Conservation (phyloP, 2,797 vertebrate species). For the Macrochelys suwanniensis region DNA sequence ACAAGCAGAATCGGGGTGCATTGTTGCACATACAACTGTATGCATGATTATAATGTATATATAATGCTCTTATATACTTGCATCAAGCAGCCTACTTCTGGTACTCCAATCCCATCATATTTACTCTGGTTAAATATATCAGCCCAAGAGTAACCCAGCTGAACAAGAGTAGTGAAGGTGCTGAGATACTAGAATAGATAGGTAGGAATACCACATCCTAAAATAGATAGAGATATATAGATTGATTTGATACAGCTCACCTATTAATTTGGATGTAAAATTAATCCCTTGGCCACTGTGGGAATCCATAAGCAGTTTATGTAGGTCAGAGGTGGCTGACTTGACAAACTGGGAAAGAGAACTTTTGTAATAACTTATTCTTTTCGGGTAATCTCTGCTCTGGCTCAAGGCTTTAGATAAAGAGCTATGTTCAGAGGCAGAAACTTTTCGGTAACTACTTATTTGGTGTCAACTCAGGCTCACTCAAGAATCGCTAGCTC, state of each 20-base stretch:
- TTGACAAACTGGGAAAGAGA: neutral
- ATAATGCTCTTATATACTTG: neutral
- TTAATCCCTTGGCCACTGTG: neutral
- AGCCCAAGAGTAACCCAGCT: neutral
- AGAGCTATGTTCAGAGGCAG: neutral
- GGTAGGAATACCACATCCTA: neutral
- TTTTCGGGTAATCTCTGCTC: neutral
- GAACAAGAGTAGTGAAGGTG: neutral
- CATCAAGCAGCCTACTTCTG: neutral
- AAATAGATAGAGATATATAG: neutral
- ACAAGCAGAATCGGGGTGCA: neutral
- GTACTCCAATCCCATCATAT: neutral
- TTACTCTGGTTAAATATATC: neutral
- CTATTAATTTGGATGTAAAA: neutral
- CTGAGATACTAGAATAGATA: neutral
- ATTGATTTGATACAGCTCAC: neutral
- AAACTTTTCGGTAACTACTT: neutral
- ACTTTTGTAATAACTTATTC: neutral
- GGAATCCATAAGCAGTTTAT: rapidly evolving
- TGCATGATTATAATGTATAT: neutral
- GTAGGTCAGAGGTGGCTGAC: neutral
- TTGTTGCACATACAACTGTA: neutral
- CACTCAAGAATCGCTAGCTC: neutral
- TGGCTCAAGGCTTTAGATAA: rapidly evolving
- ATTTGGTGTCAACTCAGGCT: neutral